phyloP scores from a whole-genome alignment of 2,113 vertebrate genomes.

The Propithecus coquereli region DNA sequence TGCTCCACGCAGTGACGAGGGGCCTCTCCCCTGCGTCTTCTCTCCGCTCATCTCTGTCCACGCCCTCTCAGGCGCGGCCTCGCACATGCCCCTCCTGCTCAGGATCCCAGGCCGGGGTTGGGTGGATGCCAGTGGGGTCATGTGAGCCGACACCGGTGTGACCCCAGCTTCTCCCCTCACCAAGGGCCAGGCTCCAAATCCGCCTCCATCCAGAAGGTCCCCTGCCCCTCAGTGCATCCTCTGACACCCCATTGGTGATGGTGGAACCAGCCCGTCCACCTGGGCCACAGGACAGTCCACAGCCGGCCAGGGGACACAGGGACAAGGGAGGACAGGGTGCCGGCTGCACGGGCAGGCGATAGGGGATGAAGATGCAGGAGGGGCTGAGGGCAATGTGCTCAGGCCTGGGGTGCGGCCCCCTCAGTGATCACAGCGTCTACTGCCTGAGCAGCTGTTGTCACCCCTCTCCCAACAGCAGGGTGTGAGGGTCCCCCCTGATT shows the following conservation, averaged over 20 bases:
- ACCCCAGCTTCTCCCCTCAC: not conserved
- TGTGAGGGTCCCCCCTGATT: too few relatives aligned
- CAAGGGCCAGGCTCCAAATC: fast-evolving
- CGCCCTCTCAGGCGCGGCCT: not conserved
- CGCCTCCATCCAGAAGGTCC: not conserved
- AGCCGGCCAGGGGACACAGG: not conserved
- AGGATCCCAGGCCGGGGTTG: too few relatives aligned
- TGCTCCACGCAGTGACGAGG: fast-evolving
- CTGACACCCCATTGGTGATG: too few relatives aligned
- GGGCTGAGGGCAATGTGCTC: not conserved
- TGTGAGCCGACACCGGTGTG: fast-evolving
- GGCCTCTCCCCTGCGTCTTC: not conserved
- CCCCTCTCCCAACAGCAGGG: too few relatives aligned
- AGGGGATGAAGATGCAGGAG: not conserved
- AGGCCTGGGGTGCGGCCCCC: not conserved
- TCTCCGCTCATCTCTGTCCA: not conserved
- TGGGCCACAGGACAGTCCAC: fast-evolving
- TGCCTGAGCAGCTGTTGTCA: too few relatives aligned
- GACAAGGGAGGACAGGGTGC: not conserved
- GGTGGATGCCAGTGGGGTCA: fast-evolving
- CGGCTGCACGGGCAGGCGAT: not conserved
- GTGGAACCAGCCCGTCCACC: fast-evolving
- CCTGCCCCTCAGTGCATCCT: not conserved
- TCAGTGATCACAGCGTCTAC: not conserved
- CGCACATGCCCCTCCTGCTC: not conserved